Percentiles rank a stretch among this genome's conserved stretches.
phyloP scores from a whole-genome alignment of 1,140 invertebrate genomes.

The Drosophila repleta region DNA sequence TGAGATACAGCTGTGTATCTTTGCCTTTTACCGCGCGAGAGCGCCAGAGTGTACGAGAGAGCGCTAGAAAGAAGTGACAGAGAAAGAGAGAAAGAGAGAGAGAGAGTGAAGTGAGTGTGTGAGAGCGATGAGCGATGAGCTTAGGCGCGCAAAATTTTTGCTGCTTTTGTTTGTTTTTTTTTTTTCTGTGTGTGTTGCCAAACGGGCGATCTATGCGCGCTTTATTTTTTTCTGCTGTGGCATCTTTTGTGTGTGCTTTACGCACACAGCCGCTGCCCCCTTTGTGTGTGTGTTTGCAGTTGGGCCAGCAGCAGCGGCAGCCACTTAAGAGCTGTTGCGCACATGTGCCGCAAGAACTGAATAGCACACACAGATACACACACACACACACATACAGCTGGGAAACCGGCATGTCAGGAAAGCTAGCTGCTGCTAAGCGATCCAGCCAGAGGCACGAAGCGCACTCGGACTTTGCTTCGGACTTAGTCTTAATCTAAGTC shows the following conservation, averaged over 20 bases:
- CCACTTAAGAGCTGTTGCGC: slow-evolving; percentile 65
- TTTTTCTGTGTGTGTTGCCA: neutral
- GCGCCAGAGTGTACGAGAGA: neutral
- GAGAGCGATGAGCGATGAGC: slow-evolving; percentile 7
- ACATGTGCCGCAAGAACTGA: slow-evolving; percentile 75
- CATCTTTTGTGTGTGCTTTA: slow-evolving; percentile 64
- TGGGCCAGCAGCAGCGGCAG: slow-evolving; percentile 56
- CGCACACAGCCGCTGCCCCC: slow-evolving; percentile 35
- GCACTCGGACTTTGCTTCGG: slow-evolving; percentile 48
- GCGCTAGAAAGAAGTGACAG: slow-evolving; percentile 1
- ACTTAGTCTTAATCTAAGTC: slow-evolving; percentile 72
- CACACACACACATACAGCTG: slow-evolving; percentile 38
- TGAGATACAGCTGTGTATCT: slow-evolving; percentile 60
- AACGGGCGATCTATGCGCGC: slow-evolving; percentile 15
- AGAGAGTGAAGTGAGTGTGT: slow-evolving; percentile 1
- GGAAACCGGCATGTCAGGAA: slow-evolving; percentile 63
- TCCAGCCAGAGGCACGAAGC: slow-evolving; percentile 55
- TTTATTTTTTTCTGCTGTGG: slow-evolving; percentile 4
- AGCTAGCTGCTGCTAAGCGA: slow-evolving; percentile 28
- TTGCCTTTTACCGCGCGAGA: slow-evolving; percentile 32
- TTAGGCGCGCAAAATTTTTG: slow-evolving; percentile 39
- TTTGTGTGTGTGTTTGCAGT: slow-evolving; percentile 49
- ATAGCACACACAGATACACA: slow-evolving; percentile 56
- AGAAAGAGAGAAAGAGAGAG: slow-evolving; percentile 3
- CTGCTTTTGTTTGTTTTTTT: no score